Percentiles rank a stretch among this genome's conserved stretches.
Evolutionary conservation across 1,140 invertebrate species (phyloP).

Genomic region (Gyrodactylus bullatarudis): DNA sequence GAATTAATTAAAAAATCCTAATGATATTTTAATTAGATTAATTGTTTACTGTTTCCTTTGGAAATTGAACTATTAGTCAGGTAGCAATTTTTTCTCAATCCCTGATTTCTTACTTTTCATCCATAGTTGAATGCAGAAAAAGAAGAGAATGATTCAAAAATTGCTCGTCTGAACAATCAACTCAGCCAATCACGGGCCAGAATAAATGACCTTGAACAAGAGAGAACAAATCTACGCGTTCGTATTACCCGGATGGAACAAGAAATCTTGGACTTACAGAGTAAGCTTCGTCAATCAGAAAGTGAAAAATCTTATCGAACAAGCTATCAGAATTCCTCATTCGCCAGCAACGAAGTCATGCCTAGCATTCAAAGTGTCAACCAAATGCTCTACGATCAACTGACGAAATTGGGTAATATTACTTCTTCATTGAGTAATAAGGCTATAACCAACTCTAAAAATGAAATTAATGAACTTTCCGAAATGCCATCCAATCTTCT

Average conservation of each 20-base stretch:
- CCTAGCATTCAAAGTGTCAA: background rate
- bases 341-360: too few species aligned
- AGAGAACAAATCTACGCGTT: background rate
- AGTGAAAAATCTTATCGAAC: background rate
- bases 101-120: too few species aligned
- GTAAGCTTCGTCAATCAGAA: background rate
- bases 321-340: background rate
- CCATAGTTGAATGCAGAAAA: background rate
- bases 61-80: too few species aligned
- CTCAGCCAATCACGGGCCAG: background rate
- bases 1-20: too few species aligned
- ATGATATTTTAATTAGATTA: too few species aligned
- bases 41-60: too few species aligned
- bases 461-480: too few species aligned
- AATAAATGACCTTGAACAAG: background rate
- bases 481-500: background rate
- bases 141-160: background rate
- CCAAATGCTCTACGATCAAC: background rate
- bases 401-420: background rate
- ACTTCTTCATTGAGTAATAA: background rate
- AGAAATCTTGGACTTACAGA: background rate
- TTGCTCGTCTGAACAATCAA: background rate
- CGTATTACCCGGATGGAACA: background rate
- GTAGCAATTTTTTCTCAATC: too few species aligned
- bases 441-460: too few species aligned